Base-by-base conservation (phyloP, 2,888 invertebrate species). In the Oscheius sp. region DNA sequence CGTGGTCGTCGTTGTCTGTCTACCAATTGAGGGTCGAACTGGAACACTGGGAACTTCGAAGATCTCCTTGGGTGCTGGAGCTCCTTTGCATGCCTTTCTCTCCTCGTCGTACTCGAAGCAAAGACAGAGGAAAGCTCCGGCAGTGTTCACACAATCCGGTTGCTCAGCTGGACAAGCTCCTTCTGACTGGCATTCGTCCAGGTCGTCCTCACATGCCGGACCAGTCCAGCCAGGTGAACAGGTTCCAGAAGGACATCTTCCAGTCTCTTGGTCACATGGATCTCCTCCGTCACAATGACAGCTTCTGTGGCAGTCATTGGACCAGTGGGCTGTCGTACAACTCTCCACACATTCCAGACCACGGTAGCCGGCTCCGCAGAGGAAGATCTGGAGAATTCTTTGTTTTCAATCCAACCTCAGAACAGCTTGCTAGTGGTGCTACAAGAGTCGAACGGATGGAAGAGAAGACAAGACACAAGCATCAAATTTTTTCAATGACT, bases 61-160 rank as follows among this genome's bases (percentile, higher is more conserved):
- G 11, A 70, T 48, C 42, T 70, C 47, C 57, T 70, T 70, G 9
- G 50, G 32, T 9, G 70, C 33, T 10, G 68, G 60, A 58, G 33
- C 47, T 32, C 78, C 77, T 53, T 79, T 78, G 58, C 82, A 83
- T 32, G 62, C 68, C 60, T 78, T 76, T 33, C 32, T 73, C 29
- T 47, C 65, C 53, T 84, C 84, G 35, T 82, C 82, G 47, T 81
- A 84, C 55, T 82, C 82, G 66, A 93, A 92, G 87, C 98, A 98
- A 2, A 93, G 92, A 89, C 98, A 98, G 58, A 94, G 92, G 90
- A 94, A 96, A 0, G 94, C 93, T 0, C 97, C 97, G 93, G 94
- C 95, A 0, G 93, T 93, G 89, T 98, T 98, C 76, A 94, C 92
- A 89, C 97, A 98, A 57, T 92, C 92, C 76, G 97, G 97, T 86